Conservation (phyloP, 2,888 invertebrate species). For the Chrysolina oricalcia region DNA sequence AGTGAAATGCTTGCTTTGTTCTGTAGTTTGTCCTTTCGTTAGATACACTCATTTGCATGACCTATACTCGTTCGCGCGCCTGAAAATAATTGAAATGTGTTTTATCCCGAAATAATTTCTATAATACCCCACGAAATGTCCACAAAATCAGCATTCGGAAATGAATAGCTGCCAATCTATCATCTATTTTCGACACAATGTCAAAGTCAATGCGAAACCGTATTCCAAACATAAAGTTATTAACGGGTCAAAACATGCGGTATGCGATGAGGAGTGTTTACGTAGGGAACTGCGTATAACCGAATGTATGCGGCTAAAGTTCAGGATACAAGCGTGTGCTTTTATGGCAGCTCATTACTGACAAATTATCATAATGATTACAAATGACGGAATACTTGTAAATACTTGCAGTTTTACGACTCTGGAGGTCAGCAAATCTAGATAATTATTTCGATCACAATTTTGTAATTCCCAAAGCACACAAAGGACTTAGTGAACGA, state of each 20-base stretch:
- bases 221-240: slow-evolving; percentile 14
- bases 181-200: slow-evolving; percentile 30
- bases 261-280: neutral
- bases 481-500: neutral
- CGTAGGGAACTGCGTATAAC: slow-evolving; percentile 8
- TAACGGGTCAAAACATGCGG: slow-evolving; percentile 15
- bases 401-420: neutral
- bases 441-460: neutral
- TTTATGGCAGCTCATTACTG: slow-evolving; percentile 7
- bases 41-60: neutral
- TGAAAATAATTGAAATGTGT: neutral
- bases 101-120: neutral
- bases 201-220: slow-evolving; percentile 26
- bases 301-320: neutral
- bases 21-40: too few species aligned
- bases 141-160: slow-evolving; percentile 2
- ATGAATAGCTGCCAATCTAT: slow-evolving; percentile 8
- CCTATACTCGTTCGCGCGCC: neutral
- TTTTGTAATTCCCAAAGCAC: neutral
- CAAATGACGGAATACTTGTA: slow-evolving; percentile 4
- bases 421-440: slow-evolving; percentile 1
- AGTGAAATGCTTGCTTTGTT: too few species aligned
- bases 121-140: neutral
- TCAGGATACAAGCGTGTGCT: slow-evolving; percentile 9
- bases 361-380: slow-evolving; percentile 14